Evolutionary conservation across 2,888 invertebrate species (phyloP).

Genomic region (Eupithecia tripunctaria): DNA sequence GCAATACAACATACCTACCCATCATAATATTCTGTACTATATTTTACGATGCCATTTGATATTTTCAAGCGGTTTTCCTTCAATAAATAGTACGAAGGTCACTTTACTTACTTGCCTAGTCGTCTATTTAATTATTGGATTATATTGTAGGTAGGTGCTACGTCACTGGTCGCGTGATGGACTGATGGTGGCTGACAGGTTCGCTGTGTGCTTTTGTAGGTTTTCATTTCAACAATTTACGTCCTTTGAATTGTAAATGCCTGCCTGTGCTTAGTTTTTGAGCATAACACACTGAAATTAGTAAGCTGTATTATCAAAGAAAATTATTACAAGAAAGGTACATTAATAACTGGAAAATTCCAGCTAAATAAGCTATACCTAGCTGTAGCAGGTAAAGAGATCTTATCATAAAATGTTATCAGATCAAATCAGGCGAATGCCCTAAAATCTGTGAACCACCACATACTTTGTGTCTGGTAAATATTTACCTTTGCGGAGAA

Average conservation of each 20-base stretch:
- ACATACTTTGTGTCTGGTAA: not conserved
- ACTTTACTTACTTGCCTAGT: conserved; percentile 25
- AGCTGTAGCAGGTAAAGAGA: not conserved
- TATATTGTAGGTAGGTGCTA: conserved; percentile 48
- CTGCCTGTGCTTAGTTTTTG: not conserved
- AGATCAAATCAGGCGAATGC: not conserved
- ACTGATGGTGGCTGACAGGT: conserved; percentile 48
- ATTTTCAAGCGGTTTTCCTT: conserved; percentile 20
- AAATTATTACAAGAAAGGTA: not conserved
- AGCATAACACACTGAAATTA: too few species aligned
- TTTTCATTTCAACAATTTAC: conserved; percentile 11
- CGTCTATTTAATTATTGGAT: conserved; percentile 71
- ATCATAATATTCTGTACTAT: not conserved
- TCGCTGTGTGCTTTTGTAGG: conserved; percentile 27
- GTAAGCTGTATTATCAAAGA: too few species aligned
- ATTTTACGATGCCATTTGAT: not conserved
- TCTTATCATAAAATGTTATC: not conserved
- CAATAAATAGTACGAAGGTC: conserved; percentile 23
- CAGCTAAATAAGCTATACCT: not conserved
- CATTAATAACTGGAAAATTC: not conserved
- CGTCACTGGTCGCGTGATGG: conserved; percentile 56
- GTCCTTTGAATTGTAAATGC: not conserved
- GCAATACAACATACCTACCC: not conserved
- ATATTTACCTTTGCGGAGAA: not conserved
- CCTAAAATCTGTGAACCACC: conserved; percentile 2